Evolutionary conservation across 2,888 invertebrate genomes (phyloP), one percentile per base, ranked within the genome.

Genomic region (Mimachlamys varia): DNA sequence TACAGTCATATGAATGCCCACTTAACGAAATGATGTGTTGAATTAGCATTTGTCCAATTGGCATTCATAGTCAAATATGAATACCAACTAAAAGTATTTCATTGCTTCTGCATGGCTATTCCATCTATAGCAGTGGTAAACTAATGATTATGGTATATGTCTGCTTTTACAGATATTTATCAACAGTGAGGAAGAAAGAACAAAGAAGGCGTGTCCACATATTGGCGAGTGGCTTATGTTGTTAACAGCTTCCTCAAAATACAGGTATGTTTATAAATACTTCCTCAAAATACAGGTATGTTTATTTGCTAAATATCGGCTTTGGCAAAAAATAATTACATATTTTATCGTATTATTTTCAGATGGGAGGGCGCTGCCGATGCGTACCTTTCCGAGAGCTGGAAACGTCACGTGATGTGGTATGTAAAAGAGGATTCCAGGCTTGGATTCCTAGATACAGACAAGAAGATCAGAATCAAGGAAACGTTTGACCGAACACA

Each of bases 151-250:
- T 7, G 53, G 2, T 53, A 17, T 13, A 2, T 58, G 2, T 2
- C n/a, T 4, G n/a, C n/a, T 89, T 76, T 88, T 92, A 0, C 88
- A 95, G 94, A 92, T 92, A 4, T 95, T 95, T 90, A 95, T 95
- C 49, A 95, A 94, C 2, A 91, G 94, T 89, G 95, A 94, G 88
- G 92, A 90, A 0, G 93, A 94, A 49, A 91, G 95, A 89, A 93
- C 93, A 4, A 95, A 95, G 92, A 95, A 94, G 58, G 94, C 93
- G 10, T 95, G 95, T 91, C 95, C 95, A 15, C 95, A 95, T 90
- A 95, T 95, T 53, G 95, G 95, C 33, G 95, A 95, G 91, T 94
- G 95, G 95, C 91, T 95, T 0, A 95, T 95, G 94, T 88, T 95
- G 38, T 90, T 95, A 49, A 92, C 95, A 0, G 95, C 93, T 0